Conservation (phyloP, 2,888 invertebrate genomes). For the Caenorhabditis panamensis region DNA sequence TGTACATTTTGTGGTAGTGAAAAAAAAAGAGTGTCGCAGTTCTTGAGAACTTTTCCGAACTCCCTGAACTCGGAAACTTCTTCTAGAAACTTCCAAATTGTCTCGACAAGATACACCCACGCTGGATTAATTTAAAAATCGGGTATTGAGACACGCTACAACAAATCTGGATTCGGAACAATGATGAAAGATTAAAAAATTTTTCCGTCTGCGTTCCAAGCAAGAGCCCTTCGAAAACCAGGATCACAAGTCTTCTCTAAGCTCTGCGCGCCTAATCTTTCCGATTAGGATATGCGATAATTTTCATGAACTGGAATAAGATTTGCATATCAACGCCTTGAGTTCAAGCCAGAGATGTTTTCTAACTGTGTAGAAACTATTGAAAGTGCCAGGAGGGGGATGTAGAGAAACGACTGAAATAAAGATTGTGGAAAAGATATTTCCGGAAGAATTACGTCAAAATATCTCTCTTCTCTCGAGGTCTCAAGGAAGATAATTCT, state of each 20-base stretch:
- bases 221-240: neutral
- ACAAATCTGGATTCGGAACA: neutral
- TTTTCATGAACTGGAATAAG: too few species aligned
- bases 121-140: too few species aligned
- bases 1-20: neutral
- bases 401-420: constrained; percentile 4
- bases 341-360: constrained; percentile 15
- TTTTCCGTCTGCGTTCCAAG: neutral
- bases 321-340: neutral
- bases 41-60: neutral
- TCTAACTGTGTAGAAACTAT: constrained; percentile 29
- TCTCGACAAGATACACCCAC: too few species aligned
- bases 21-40: neutral
- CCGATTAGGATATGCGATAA: neutral
- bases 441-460: constrained; percentile 45
- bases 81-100: neutral
- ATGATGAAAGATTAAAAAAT: neutral
- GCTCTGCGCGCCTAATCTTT: too few species aligned
- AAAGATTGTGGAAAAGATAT: constrained; percentile 33
- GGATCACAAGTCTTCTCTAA: too few species aligned
- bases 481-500: neutral
- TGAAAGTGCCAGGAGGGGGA: constrained; percentile 21
- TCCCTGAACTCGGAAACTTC: neutral
- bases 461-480: neutral
- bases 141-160: too few species aligned